Conservation (phyloP, 2,113 vertebrate genomes). For the Xerus inauris region DNA sequence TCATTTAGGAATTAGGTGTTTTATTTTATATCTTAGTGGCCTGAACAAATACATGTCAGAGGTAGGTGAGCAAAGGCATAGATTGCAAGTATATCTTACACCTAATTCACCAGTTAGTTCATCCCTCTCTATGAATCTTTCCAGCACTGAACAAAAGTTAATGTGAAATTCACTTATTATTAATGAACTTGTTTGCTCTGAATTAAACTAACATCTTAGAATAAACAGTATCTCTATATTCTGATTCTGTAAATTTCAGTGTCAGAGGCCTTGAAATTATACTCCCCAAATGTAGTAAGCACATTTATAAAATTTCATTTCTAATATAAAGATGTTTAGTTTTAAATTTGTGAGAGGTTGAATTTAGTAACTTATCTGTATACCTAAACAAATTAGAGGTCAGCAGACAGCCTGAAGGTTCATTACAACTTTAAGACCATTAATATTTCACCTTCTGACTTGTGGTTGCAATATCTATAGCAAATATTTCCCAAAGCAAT, state of each 20-base stretch:
- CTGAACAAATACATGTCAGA: background rate
- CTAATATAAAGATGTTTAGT: background rate
- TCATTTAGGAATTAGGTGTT: background rate
- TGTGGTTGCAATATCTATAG: background rate
- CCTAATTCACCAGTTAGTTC: background rate
- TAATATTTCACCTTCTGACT: conserved; percentile 28
- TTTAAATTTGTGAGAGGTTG: background rate
- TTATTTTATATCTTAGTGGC: conserved; percentile 26
- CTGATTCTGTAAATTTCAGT: conserved; percentile 44
- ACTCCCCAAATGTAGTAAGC: background rate
- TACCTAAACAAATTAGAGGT: background rate
- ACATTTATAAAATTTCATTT: background rate
- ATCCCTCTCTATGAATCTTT: background rate
- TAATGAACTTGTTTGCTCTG: background rate
- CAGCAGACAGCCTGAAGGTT: background rate
- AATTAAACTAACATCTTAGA: conserved; percentile 31
- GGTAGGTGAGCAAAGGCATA: background rate
- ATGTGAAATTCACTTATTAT: background rate
- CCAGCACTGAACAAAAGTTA: background rate
- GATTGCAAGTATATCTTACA: background rate
- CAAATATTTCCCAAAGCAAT: background rate
- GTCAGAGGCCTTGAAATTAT: conserved; percentile 15
- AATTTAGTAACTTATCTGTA: conserved; percentile 8
- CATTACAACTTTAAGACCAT: conserved; percentile 38
- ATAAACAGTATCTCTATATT: background rate